Base-by-base conservation (phyloP, 2,888 invertebrate genomes). In the Parelbella ahira region DNA sequence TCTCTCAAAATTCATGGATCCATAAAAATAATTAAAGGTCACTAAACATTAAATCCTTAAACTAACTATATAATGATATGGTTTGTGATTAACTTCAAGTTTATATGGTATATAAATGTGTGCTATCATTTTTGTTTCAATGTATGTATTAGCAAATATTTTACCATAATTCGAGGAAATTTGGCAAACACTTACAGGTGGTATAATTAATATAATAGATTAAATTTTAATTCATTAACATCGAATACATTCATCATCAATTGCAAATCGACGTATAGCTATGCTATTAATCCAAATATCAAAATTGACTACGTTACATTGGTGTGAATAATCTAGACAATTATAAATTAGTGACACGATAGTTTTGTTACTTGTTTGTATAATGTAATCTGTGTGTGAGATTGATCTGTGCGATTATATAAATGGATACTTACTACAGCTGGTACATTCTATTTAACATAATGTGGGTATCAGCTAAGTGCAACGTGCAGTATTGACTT, bases 31-130 rank as follows among this genome's bases (percentile, higher is more conserved):
- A 34, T 12, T 32, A 3, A 11, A 27, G 45, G 41, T 47, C 47
- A 54, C 43, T 50, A 51, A 49, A 53, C 38, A 42, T 34, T 48
- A 34, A 51, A 49, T 47, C 33, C 74, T 78, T 80, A 80, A 34
- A 43, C 63, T 72, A 72, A n/a, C n/a, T n/a, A n/a, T n/a, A n/a
- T 58, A 53, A 76, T 84, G 84, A 84, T 84, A 84, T 84, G 84
- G 59, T 70, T 66, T 61, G 61, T 68, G 72, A 74, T 60, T 56
- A 41, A 41, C 41, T 41, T 41, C 20, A 33, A 32, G 57, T 58
- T 37, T 30, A 36, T 39, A 15, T 41, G 34, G 34, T n/a, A 13
- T 32, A 19, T 12, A 9, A 29, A 38, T 38, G 30, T 38, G 23
- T 30, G 21, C 13, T 37, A 13, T 4, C 7, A 9, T 11, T 29